Conservation (phyloP, 2,888 invertebrate genomes). For the Ophioninae sp. region DNA sequence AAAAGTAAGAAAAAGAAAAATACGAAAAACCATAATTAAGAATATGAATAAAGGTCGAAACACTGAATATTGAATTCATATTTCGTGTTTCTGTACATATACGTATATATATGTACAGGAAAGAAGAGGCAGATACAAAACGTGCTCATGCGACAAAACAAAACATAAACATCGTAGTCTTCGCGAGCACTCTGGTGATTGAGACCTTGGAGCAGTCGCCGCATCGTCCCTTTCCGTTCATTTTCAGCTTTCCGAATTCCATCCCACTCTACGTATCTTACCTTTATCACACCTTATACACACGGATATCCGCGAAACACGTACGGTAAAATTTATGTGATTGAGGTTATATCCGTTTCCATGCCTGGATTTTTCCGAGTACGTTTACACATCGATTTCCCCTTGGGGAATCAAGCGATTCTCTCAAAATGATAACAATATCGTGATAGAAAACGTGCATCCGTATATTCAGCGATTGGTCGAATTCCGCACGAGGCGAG, state of each 20-base stretch:
- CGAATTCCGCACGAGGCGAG: background rate
- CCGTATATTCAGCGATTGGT: conserved; percentile 3
- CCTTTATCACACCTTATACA: background rate
- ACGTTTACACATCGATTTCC: conserved; percentile 31
- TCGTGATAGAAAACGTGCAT: conserved; percentile 30
- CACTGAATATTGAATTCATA: no score
- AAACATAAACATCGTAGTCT: background rate
- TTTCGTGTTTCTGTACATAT: no score
- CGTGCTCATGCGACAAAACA: background rate
- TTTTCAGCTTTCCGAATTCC: background rate
- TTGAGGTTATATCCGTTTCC: background rate
- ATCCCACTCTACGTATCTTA: background rate
- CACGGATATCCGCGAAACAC: background rate
- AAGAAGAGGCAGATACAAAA: background rate
- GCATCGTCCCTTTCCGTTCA: background rate
- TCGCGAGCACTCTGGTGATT: background rate
- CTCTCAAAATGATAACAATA: conserved; percentile 39
- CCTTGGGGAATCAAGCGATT: conserved; percentile 50
- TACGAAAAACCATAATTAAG: no score
- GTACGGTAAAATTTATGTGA: background rate
- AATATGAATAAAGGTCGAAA: no score
- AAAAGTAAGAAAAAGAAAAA: no score
- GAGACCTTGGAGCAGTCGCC: background rate
- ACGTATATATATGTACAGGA: background rate
- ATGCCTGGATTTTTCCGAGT: conserved; percentile 12